A percentile compares a stretch with the other conserved stretches of the same genome.
Conservation (phyloP, 2,797 vertebrate species). For the Paramormyrops hopkinsi region DNA sequence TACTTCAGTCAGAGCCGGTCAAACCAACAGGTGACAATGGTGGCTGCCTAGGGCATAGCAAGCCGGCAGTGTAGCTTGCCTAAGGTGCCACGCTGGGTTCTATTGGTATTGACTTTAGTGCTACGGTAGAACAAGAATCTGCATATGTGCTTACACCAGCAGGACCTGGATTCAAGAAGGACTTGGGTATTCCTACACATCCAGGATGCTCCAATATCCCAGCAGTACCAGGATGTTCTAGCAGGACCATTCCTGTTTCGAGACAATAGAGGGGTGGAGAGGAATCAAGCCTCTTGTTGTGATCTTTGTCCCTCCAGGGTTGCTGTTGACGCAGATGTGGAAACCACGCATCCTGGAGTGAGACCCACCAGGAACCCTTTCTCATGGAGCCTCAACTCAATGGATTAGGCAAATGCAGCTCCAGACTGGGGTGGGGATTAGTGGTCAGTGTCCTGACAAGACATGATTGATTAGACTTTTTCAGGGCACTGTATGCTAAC, state of each 20-base stretch:
- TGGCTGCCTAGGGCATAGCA: not conserved
- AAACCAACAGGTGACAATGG: not conserved
- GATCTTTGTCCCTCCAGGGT: slow-evolving; percentile 36
- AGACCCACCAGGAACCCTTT: slow-evolving; percentile 43
- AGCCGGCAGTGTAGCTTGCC: not conserved
- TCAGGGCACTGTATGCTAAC: slow-evolving; percentile 14
- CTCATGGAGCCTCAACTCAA: slow-evolving; percentile 40
- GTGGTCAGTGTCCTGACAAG: slow-evolving; percentile 46
- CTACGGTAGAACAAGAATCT: not conserved
- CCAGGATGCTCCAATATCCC: not conserved
- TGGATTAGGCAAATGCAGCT: slow-evolving; percentile 53
- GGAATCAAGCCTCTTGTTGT: not conserved
- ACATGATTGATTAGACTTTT: slow-evolving; percentile 46
- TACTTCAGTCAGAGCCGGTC: not conserved
- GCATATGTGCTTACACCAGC: not conserved
- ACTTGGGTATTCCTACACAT: not conserved
- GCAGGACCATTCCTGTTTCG: not conserved
- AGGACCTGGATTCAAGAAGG: not conserved
- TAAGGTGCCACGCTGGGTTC: not conserved
- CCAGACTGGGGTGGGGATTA: slow-evolving; percentile 37
- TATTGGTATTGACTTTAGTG: not conserved
- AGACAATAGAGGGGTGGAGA: not conserved
- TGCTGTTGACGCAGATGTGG: slow-evolving; percentile 52
- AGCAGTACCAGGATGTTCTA: not conserved
- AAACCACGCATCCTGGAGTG: slow-evolving; percentile 28